Evolutionary conservation across 2,113 vertebrate species (phyloP).

Genomic region (Myotis davidii): DNA sequence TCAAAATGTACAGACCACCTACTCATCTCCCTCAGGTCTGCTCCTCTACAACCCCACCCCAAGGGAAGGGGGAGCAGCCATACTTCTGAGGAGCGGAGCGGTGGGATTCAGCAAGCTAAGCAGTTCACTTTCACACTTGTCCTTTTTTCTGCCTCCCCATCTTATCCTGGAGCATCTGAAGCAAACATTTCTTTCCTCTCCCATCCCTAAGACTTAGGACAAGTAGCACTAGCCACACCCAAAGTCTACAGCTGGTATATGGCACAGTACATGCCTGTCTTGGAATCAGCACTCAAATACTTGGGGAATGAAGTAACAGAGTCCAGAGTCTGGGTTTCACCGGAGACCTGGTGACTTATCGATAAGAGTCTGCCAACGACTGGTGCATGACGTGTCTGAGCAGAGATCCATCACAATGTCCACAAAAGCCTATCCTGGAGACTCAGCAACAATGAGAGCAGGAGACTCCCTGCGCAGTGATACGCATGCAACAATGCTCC

Average conservation of each 20-base stretch:
- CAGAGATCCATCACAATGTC: not conserved
- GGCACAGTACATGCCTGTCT: not conserved
- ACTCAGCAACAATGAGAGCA: not conserved
- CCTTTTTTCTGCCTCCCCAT: not conserved
- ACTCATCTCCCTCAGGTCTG: not conserved
- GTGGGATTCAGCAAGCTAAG: not conserved
- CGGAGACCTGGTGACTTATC: not conserved
- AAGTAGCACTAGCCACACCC: not conserved
- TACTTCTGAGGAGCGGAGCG: not conserved
- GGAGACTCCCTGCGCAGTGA: not conserved
- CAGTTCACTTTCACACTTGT: not conserved
- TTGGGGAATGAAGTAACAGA: not conserved
- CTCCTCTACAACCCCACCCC: not conserved
- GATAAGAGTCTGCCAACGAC: not conserved
- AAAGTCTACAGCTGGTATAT: not conserved
- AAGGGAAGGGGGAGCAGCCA: not conserved
- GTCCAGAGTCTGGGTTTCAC: not conserved
- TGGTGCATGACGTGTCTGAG: not conserved
- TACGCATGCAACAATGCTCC: rapidly evolving
- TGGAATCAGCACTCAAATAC: not conserved
- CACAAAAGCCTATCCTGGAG: not conserved
- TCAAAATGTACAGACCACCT: not conserved
- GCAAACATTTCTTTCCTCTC: not conserved
- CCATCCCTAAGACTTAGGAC: not conserved
- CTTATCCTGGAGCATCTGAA: not conserved